Evolutionary conservation across 2,113 vertebrate genomes (phyloP), one percentile per base, ranked within the genome.

Genomic region (Labeo rohita): DNA sequence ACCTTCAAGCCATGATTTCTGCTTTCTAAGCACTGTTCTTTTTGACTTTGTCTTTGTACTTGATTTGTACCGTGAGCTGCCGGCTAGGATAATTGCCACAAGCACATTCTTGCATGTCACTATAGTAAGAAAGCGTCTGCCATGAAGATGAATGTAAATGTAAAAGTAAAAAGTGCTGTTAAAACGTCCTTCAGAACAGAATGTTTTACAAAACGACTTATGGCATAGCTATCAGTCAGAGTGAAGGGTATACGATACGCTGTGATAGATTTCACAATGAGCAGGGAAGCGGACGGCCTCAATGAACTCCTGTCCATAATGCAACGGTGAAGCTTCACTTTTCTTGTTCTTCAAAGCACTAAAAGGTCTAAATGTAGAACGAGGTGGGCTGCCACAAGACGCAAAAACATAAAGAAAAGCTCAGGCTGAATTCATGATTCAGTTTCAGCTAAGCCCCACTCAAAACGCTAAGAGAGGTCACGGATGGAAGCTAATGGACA

Each of bases 311-410:
- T 36, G 23, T 50, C 47, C 50, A 4, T 49, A 65, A 61, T 61
- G 18, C 11, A 61, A 45, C 1, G 8, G 4, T 45, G 45, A 81
- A 15, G 21, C 39, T 82, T 80, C 12, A 43, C 77, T 61, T 80
- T 28, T 82, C 61, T 68, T 70, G 47, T 70, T 70, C 63, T 65
- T 50, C 47, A 39, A 68, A 82, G 63, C 23, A 82, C 80, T 70
- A 52, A 82, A 68, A 80, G 78, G 43, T 80, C 78, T 80, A 65
- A 65, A 65, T 80, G 39, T n/a, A 52, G 63, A 47, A 82, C 63
- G n/a, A 68, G 63, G 61, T 68, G 28, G 21, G 9, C 80, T 4
- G 10, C 45, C 63, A 68, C 45, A 50, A 82, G 28, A 82, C 6
- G 9, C 28, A 28, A 28, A 82, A 66, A 70, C 47, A 28, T 68